phyloP scores from a whole-genome alignment of 2,888 invertebrate genomes.

The Trilocha varians region DNA sequence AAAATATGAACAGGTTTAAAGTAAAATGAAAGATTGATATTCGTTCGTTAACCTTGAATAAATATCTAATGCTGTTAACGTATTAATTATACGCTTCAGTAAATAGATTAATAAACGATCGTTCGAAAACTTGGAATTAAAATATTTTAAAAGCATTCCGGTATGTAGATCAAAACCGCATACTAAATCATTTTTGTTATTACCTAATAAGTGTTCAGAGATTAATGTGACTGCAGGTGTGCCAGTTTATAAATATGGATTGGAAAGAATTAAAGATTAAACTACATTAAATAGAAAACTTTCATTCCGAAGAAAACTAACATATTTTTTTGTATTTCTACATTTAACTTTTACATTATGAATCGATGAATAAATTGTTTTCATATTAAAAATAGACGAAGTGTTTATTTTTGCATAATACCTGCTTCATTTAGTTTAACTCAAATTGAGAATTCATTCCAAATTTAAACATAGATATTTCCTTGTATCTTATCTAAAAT shows the following conservation, averaged over 20 bases:
- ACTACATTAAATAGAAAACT: neutral
- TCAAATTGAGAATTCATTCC: too few relatives aligned
- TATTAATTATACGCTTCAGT: conserved; percentile 55
- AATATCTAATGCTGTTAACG: conserved; percentile 51
- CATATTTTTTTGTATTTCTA: too few relatives aligned
- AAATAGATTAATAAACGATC: conserved; percentile 49
- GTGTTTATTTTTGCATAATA: too few relatives aligned
- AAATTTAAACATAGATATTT: too few relatives aligned
- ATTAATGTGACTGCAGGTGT: neutral
- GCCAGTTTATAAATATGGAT: too few relatives aligned
- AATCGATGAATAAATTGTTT: too few relatives aligned
- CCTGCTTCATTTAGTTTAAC: too few relatives aligned
- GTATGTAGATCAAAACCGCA: neutral
- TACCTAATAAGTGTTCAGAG: neutral
- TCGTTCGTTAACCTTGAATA: conserved; percentile 61
- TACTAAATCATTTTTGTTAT: neutral
- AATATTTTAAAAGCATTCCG: conserved; percentile 36
- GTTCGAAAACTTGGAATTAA: conserved; percentile 36
- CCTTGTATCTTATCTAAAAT: too few relatives aligned
- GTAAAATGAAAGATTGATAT: conserved; percentile 59
- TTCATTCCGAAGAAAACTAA: neutral
- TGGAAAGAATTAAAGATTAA: too few relatives aligned
- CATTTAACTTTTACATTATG: too few relatives aligned
- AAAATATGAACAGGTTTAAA: conserved; percentile 44
- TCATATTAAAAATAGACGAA: too few relatives aligned